Percentiles rank a stretch among this genome's conserved stretches.
Evolutionary conservation across 2,113 vertebrate species (phyloP).

Genomic region (Eonycteris spelaea): DNA sequence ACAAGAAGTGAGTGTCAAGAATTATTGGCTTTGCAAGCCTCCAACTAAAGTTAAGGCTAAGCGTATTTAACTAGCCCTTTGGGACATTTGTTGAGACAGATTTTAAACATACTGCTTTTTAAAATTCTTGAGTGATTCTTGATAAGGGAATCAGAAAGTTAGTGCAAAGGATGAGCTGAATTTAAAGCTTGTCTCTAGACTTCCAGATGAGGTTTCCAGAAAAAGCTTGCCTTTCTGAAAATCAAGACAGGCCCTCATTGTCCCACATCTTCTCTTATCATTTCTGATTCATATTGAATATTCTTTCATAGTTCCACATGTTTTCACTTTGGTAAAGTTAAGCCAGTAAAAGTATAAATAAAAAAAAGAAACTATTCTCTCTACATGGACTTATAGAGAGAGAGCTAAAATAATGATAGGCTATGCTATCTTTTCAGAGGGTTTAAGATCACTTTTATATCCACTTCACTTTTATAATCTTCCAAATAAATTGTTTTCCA

Average conservation of each 20-base stretch:
- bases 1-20: slow-evolving; percentile 13
- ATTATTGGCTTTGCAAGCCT: slow-evolving; percentile 41
- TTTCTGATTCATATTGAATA: neutral
- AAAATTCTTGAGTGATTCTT: slow-evolving; percentile 17
- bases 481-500: slow-evolving; percentile 41
- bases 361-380: slow-evolving; percentile 23
- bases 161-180: neutral
- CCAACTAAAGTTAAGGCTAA: slow-evolving; percentile 48
- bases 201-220: slow-evolving; percentile 17
- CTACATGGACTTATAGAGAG: neutral
- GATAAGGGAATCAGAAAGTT: neutral
- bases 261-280: neutral
- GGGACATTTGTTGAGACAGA: slow-evolving; percentile 43
- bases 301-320: neutral
- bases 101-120: slow-evolving; percentile 8
- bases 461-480: slow-evolving; percentile 42
- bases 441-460: slow-evolving; percentile 45
- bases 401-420: neutral
- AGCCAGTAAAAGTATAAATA: neutral
- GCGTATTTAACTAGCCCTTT: slow-evolving; percentile 49
- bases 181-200: slow-evolving; percentile 27
- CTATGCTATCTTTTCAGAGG: neutral
- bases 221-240: neutral
- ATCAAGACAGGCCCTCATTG: neutral
- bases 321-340: slow-evolving; percentile 36